These are phyloP conservation scores for Ataeniobius toweri DNA, from an alignment of 2,797 vertebrate genomes.

Conservation along the genomic window DNA sequence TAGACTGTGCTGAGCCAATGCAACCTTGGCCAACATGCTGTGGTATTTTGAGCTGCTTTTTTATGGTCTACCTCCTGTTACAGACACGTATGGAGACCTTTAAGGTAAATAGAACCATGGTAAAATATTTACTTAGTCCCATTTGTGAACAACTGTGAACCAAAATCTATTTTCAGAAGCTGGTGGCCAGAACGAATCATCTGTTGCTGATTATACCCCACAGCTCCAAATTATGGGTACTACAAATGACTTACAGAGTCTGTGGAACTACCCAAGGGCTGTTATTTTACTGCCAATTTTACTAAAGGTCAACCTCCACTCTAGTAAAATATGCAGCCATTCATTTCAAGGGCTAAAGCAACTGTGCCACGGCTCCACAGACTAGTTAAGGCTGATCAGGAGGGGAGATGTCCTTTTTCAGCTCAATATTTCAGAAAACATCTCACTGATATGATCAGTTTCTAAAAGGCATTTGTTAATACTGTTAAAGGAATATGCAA, in stretches of 20 bases:
- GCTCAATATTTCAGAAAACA: constrained; percentile 26
- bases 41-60: constrained; percentile 80
- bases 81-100: constrained; percentile 78
- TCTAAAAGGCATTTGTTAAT: neutral
- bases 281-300: constrained; percentile 86
- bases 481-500: neutral
- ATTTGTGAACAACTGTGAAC: constrained; percentile 81
- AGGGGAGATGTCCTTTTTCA: constrained; percentile 35
- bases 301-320: constrained; percentile 84
- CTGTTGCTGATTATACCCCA: constrained; percentile 86
- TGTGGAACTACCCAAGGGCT: constrained; percentile 81
- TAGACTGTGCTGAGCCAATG: constrained; percentile 70
- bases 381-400: constrained; percentile 55
- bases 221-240: constrained; percentile 86
- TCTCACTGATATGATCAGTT: constrained; percentile 4
- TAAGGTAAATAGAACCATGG: constrained; percentile 83
- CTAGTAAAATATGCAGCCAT: constrained; percentile 78
- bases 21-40: constrained; percentile 68
- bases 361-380: constrained; percentile 52
- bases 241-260: constrained; percentile 86
- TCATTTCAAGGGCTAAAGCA: constrained; percentile 68
- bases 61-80: constrained; percentile 79
- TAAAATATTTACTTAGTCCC: constrained; percentile 84
- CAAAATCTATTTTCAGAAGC: constrained; percentile 84
- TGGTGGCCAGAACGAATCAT: constrained; percentile 85